A percentile compares a stretch with the other conserved stretches of the same genome.
Conservation (phyloP, 1,140 invertebrate genomes). For the Drosophila sp. region DNA sequence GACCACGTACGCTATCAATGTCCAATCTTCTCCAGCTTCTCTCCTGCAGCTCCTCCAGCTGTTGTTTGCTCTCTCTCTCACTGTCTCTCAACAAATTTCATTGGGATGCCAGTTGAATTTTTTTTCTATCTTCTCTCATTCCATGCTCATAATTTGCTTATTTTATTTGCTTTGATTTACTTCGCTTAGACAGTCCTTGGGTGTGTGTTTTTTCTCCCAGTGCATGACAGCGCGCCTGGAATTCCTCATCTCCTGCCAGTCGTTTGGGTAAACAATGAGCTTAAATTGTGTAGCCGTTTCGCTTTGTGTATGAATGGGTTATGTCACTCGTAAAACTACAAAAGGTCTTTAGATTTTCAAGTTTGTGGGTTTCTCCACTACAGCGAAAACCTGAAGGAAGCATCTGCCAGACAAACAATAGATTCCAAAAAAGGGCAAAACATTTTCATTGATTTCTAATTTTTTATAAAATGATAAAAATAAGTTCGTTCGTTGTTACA, state of each 20-base stretch:
- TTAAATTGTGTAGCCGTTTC: constrained; percentile 38
- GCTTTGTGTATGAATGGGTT: constrained; percentile 42
- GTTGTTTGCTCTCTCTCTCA: constrained; percentile 27
- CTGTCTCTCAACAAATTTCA: constrained; percentile 36
- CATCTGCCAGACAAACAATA: neutral
- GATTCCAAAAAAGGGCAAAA: neutral
- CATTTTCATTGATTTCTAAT: neutral
- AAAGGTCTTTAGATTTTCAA: constrained; percentile 22
- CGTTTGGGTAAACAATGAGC: constrained; percentile 46
- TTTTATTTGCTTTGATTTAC: constrained; percentile 68
- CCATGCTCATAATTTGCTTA: constrained; percentile 61
- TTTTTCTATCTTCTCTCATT: constrained; percentile 35
- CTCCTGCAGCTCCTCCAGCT: neutral
- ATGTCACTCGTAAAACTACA: constrained; percentile 52
- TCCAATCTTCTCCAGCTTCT: constrained; percentile 51
- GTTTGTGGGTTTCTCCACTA: neutral
- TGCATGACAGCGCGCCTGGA: neutral
- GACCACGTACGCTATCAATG: constrained; percentile 73
- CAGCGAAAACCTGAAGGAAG: constrained; percentile 1
- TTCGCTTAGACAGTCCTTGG: neutral
- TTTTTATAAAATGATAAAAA: too few relatives aligned
- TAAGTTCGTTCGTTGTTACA: too few relatives aligned
- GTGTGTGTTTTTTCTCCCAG: neutral
- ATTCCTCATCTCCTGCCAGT: constrained; percentile 10
- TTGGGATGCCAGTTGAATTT: constrained; percentile 51